Percentiles rank a stretch among this genome's conserved stretches.
These are phyloP conservation scores for Etheostoma perlongum DNA, from an alignment of 2,797 vertebrate genomes.

Conservation along the genomic window DNA sequence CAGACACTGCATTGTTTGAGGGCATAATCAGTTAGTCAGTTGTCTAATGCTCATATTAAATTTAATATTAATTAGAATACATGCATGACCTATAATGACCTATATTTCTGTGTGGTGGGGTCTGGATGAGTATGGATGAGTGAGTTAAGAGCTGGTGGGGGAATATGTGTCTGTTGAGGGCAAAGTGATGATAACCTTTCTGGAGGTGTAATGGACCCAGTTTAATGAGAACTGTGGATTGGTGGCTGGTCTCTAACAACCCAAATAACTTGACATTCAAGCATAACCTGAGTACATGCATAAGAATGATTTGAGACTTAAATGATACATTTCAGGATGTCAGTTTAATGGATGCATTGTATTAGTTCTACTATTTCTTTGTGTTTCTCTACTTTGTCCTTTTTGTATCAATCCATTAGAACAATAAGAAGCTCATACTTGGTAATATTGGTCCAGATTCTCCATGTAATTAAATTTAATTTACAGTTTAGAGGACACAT, in stretches of 20 bases:
- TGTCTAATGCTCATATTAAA: constrained; percentile 17
- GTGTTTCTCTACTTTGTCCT: not conserved
- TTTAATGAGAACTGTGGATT: constrained; percentile 13
- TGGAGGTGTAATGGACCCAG: constrained; percentile 14
- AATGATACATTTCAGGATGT: not conserved
- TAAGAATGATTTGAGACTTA: not conserved
- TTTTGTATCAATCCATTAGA: not conserved
- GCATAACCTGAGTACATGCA: not conserved
- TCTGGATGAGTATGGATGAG: constrained; percentile 17
- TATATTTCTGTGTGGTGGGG: constrained; percentile 6
- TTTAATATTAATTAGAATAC: constrained; percentile 10
- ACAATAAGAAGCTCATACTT: not conserved
- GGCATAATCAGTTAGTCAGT: not conserved
- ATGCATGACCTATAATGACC: not conserved
- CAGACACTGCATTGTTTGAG: not conserved
- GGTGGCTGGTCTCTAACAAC: constrained; percentile 1
- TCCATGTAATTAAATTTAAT: not conserved
- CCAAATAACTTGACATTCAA: constrained; percentile 15
- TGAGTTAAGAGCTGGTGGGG: constrained; percentile 19
- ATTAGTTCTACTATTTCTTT: not conserved
- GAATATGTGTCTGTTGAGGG: not conserved
- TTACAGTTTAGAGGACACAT: not conserved
- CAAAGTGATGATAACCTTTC: constrained; percentile 40
- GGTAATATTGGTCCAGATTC: not conserved
- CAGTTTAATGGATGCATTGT: not conserved